Percentiles rank a stretch among this genome's conserved stretches.
Conservation (phyloP, 2,113 vertebrate species). For the Apodemus sylvaticus region DNA sequence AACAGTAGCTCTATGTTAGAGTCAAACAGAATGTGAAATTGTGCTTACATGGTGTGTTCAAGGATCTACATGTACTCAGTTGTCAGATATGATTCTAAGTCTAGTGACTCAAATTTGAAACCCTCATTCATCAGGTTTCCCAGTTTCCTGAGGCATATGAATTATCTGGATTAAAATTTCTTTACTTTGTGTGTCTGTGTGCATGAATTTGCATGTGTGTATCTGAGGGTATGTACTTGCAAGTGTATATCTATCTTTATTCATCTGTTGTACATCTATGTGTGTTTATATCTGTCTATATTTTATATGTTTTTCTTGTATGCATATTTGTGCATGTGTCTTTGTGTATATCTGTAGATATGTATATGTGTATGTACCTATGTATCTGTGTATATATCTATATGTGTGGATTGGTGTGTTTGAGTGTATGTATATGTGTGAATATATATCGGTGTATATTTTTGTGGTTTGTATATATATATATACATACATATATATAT, state of each 20-base stretch:
- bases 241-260: background rate
- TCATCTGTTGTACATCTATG: background rate
- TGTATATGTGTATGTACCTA: background rate
- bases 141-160: background rate
- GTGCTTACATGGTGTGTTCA: background rate
- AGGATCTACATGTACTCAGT: background rate
- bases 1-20: background rate
- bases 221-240: fast-evolving
- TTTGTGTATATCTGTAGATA: background rate
- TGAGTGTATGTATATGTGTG: background rate
- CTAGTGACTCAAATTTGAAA: background rate
- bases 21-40: background rate
- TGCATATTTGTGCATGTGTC: background rate
- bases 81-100: background rate
- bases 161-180: background rate
- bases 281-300: background rate
- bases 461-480: no score
- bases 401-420: no score
- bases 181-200: background rate
- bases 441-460: background rate
- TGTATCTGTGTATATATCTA: background rate
- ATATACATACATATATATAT: no score
- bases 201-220: background rate
- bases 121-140: background rate
- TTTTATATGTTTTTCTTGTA: background rate